These are phyloP conservation scores for Allolobophora icterica DNA, from an alignment of 2,888 invertebrate genomes.

Conservation along the genomic window DNA sequence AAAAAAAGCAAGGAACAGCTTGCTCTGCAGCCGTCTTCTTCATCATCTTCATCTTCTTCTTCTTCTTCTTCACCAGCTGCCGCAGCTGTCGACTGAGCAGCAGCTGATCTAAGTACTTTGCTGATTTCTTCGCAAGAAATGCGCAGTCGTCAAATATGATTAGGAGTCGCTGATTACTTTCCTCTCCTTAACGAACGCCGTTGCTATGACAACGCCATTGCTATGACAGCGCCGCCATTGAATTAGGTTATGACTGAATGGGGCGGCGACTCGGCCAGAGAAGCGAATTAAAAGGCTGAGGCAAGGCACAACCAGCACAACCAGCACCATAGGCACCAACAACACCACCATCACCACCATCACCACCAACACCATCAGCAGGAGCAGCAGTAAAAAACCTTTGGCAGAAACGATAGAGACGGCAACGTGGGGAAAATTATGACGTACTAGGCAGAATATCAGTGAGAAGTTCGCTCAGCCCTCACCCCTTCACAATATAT, in stretches of 20 bases:
- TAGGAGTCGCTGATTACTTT: constrained; percentile 14
- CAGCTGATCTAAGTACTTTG: constrained; percentile 13
- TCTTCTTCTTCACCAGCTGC: background rate
- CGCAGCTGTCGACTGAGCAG: background rate
- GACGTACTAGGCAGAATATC: background rate
- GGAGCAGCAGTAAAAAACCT: too few relatives aligned
- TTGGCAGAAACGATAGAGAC: background rate
- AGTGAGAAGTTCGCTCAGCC: background rate
- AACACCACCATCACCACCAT: background rate
- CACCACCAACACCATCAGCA: too few relatives aligned
- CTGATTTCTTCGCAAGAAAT: background rate
- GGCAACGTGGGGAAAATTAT: background rate
- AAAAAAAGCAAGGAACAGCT: too few relatives aligned
- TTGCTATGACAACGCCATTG: background rate
- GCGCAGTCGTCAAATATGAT: constrained; percentile 27
- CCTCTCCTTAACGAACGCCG: constrained; percentile 12
- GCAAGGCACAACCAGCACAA: background rate
- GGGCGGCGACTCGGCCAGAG: background rate
- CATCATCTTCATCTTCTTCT: background rate
- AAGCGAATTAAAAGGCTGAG: background rate
- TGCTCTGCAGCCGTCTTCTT: background rate
- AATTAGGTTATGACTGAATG: constrained; percentile 6
- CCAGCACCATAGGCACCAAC: background rate
- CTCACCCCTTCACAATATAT: background rate
- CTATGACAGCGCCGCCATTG: background rate